Evolutionary conservation across 2,888 invertebrate species (phyloP).

Genomic region (Candidula unifasciata): DNA sequence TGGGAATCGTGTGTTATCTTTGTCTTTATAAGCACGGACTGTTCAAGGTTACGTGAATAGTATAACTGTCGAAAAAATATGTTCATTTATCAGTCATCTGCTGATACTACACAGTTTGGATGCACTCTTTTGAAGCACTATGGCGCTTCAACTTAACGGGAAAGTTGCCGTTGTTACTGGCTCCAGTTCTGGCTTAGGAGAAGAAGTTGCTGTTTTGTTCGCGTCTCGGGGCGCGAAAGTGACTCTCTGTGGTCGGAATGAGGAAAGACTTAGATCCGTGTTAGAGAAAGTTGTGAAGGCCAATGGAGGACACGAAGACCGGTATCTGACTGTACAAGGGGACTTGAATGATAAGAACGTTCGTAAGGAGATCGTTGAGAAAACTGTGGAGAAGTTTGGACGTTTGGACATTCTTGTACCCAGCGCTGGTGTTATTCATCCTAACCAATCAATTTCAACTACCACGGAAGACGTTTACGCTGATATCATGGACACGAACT

Average conservation of each 20-base stretch:
- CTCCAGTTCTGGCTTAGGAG: too few species aligned
- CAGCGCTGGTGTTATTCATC: slow-evolving; percentile 23
- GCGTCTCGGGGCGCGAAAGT: slow-evolving; percentile 21
- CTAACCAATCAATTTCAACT: not conserved
- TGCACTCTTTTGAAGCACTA: too few species aligned
- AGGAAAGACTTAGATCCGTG: slow-evolving; percentile 1
- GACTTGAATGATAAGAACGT: slow-evolving; percentile 13
- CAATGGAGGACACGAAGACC: slow-evolving; percentile 6
- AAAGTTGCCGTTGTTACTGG: too few species aligned
- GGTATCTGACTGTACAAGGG: slow-evolving; percentile 7
- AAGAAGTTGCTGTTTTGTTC: slow-evolving; percentile 24
- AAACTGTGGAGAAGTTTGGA: slow-evolving; percentile 39
- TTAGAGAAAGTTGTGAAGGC: not conserved
- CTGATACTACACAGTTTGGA: too few species aligned
- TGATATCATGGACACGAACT: slow-evolving; percentile 43
- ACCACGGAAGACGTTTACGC: slow-evolving; percentile 40
- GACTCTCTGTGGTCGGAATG: slow-evolving; percentile 30
- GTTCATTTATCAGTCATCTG: too few species aligned
- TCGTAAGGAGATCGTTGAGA: slow-evolving; percentile 12
- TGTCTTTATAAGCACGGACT: too few species aligned
- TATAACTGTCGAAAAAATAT: too few species aligned
- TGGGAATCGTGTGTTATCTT: too few species aligned
- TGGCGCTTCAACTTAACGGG: too few species aligned
- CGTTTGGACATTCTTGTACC: slow-evolving; percentile 43
- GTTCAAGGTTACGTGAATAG: too few species aligned